Base-by-base conservation (phyloP, 2,888 invertebrate species). In the Orchesella flavescens region DNA sequence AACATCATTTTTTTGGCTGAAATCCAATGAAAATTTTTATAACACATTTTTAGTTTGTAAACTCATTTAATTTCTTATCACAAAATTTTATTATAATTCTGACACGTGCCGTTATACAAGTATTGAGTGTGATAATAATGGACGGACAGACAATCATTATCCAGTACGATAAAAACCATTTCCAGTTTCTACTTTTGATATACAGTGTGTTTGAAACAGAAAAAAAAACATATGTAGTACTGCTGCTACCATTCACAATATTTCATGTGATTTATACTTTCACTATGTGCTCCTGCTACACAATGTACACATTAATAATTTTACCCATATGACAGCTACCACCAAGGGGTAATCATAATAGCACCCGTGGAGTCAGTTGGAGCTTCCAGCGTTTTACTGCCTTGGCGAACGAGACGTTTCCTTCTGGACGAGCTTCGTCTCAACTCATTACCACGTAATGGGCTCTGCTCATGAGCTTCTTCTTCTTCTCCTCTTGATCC, bases 301-400 rank as follows among this genome's bases (percentile, higher is more conserved):
- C 43, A 65, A 65, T 43, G 65, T 44, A 77, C 71, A 78, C 78
- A 78, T 78, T 78, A 81, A 74, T 81, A 81, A 81, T 74, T 81
- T 74, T 74, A 74, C 74, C 74, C 73, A 55, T n/a, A n/a, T 74
- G 80, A 81, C 80, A 81, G 71, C 75, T 82, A 82, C 82, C 82
- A 82, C 82, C 82, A 82, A 63, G 75, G 82, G 69, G 82, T 82
- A 75, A 82, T 82, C 81, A 81, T 81, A 74, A 81, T 81, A 74
- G 93, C 93, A 15, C 96, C 96, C 89, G 95, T 94, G 1, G 93
- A 92, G 88, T 94, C 94, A 83, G 94, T 92, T 85, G 95, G 96
- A 0, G 96, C 96, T 89, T 96, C 96, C 92, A 96, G 93, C 13
- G 93, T 92, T 59, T 66, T 65, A 90, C 95, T 96, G 65, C 85